Base-by-base conservation (phyloP, 2,888 invertebrate species). In the Brenthis hecate region DNA sequence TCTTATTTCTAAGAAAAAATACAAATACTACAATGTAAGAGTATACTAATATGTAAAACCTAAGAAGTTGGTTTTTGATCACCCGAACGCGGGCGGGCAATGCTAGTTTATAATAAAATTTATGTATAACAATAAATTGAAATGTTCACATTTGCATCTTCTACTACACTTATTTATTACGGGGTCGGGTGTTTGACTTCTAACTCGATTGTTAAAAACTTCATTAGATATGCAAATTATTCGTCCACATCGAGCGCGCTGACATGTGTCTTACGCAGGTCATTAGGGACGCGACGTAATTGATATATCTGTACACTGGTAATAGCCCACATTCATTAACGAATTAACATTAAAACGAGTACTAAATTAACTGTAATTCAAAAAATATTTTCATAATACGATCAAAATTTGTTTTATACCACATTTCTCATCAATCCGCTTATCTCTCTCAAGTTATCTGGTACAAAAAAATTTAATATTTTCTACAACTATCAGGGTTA, bases 161-260 rank as follows among this genome's bases (percentile, higher is more conserved):
- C 28, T 14, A 47, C 6, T 48, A 60, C n/a, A 50, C n/a, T 23
- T 60, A n/a, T 60, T 28, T 23, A 50, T 11, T n/a, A 28, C 23
- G 48, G 14, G 28, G 47, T 8, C 58, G 48, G 48, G 58, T 48
- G 48, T 23, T 58, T 48, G 48, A 48, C 58, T 58, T 50, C n/a
- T 60, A 60, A 28, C 28, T 50, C 60, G 50, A 60, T 60, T 50
- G 60, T 60, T 60, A 60, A 50, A 28, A 60, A 50, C 50, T 28
- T 60, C 47, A 60, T 50, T 60, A 50, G 0, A 32, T n/a, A 50
- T 60, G 60, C 11, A n/a, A 60, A 60, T 60, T 36, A 56, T 16
- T 57, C 56, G 56, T 56, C 6, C 28, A 23, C 32, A 56, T 6
- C 16, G 16, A 3, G 6, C 36, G n/a, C 56, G 36, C 32, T 16